phyloP scores from a whole-genome alignment of 2,113 vertebrate genomes.

The Tenrec ecaudatus region DNA sequence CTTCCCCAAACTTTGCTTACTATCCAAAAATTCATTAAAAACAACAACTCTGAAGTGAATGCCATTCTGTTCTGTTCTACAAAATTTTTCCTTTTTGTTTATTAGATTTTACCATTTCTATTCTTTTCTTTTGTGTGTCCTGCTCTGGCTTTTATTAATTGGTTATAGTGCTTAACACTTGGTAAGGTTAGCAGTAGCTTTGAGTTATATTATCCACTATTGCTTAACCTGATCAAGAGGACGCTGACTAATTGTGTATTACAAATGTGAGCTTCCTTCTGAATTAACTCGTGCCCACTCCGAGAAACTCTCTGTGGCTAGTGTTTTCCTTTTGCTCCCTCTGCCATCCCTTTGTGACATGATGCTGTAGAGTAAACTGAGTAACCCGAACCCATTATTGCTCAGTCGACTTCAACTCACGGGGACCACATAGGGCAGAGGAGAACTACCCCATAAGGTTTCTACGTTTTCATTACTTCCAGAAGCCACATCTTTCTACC shows the following conservation, averaged over 20 bases:
- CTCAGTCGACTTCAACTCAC: too few species aligned
- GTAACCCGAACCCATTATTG: background rate
- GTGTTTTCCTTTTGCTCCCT: background rate
- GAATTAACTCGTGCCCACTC: background rate
- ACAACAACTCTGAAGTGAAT: background rate
- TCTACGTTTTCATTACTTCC: too few species aligned
- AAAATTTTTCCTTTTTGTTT: constrained; percentile 17
- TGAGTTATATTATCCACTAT: background rate
- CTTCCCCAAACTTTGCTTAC: background rate
- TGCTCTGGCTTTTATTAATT: background rate
- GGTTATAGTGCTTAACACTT: background rate
- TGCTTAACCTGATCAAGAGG: constrained; percentile 32
- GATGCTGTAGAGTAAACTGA: background rate
- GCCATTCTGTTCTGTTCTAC: background rate
- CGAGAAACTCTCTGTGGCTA: background rate
- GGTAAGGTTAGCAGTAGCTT: constrained; percentile 28
- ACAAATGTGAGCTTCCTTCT: constrained; percentile 45
- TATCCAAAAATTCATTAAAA: background rate
- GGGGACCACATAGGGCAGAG: too few species aligned
- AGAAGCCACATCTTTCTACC: too few species aligned
- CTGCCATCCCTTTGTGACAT: background rate
- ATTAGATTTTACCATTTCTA: constrained; percentile 15
- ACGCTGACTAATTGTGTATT: background rate
- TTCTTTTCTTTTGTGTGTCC: background rate
- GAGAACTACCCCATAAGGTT: too few species aligned